Conservation (phyloP, 2,888 invertebrate species). For the Cerastis rubricosa region DNA sequence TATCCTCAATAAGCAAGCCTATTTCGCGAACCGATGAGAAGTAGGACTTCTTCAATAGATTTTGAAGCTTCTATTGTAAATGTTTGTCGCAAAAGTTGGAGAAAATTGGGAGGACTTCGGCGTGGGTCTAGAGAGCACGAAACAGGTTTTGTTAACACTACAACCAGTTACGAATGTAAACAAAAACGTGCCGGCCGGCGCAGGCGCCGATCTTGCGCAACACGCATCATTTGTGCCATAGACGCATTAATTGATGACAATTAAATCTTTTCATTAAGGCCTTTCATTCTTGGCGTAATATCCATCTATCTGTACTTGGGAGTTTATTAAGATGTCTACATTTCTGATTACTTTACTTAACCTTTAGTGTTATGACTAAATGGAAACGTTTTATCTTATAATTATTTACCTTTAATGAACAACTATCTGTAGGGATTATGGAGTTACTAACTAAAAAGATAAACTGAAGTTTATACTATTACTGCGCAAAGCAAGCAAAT, state of each 20-base stretch:
- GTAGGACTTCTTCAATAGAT: neutral
- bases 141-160: constrained; percentile 79
- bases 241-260: constrained; percentile 49
- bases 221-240: constrained; percentile 44
- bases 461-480: neutral
- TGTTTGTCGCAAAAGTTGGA: constrained; percentile 43
- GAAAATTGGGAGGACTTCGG: constrained; percentile 52
- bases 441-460: neutral
- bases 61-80: constrained; percentile 5
- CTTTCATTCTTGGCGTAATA: constrained; percentile 37
- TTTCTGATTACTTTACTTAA: neutral
- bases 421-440: neutral
- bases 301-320: neutral
- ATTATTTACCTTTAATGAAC: neutral
- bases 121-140: constrained; percentile 63
- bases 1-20: constrained; percentile 27
- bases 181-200: constrained; percentile 75
- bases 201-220: constrained; percentile 63
- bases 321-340: constrained; percentile 1
- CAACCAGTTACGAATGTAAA: constrained; percentile 84
- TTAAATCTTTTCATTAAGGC: constrained; percentile 60
- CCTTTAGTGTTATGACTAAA: neutral
- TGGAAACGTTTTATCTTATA: neutral
- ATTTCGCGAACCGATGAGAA: constrained; percentile 20
- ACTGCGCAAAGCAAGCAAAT: constrained; percentile 19